phyloP scores from a whole-genome alignment of 2,888 invertebrate genomes.

The Mayetiola destructor region DNA sequence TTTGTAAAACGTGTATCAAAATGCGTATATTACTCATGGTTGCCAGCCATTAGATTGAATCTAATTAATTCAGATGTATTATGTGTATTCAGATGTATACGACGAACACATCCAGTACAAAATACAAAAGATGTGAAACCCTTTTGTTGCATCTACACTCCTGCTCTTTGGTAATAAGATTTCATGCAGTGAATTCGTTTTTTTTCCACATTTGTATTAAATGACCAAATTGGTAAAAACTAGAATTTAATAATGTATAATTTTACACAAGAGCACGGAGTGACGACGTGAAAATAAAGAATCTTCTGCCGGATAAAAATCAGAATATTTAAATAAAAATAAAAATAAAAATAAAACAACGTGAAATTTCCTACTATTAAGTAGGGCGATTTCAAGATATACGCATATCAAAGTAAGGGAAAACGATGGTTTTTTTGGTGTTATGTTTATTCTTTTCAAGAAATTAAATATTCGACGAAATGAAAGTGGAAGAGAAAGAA shows the following conservation, averaged over 20 bases:
- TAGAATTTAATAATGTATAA: no score
- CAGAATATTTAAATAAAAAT: background rate
- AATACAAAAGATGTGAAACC: no score
- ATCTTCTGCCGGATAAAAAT: background rate
- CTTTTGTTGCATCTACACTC: background rate
- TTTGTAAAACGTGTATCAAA: background rate
- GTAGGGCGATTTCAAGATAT: conserved; percentile 6
- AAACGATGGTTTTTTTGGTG: no score
- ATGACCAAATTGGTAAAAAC: conserved; percentile 5
- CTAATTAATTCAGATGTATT: conserved; percentile 8
- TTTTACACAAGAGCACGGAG: no score
- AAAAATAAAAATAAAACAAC: background rate
- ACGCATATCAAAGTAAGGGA: background rate
- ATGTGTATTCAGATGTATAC: no score
- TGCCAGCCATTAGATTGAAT: background rate
- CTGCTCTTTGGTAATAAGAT: background rate
- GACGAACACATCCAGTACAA: no score
- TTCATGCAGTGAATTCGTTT: background rate
- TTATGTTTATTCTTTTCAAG: background rate
- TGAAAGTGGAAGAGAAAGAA: background rate
- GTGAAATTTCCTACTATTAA: conserved; percentile 3
- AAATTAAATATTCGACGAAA: background rate
- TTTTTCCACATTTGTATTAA: background rate
- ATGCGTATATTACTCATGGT: background rate
- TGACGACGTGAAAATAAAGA: background rate